Base-by-base conservation (phyloP, 1,140 invertebrate species). In the Anoplophora glabripennis region DNA sequence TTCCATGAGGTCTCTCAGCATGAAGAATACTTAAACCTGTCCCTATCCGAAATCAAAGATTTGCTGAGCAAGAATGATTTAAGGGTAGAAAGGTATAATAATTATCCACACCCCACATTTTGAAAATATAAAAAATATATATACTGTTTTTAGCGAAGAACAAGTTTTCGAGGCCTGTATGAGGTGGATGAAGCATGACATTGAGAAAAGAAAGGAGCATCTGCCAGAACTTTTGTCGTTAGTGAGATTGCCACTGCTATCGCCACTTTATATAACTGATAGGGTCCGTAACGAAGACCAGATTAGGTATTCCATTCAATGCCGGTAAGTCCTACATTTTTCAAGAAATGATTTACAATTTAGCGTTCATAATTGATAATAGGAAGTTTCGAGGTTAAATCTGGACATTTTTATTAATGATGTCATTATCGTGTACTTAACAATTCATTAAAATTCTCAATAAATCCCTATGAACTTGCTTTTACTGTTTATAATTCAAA, bases 81-180 rank as follows among this genome's bases (percentile, higher is more conserved):
- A 1, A 85, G 90, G 75, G 87, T 94, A 3, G 76, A 75, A 72
- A 86, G 76, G 83, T 84, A 59, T 7, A 15, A 17, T 47, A 4
- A 44, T 35, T 8, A 33, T 10, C 3, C 12, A 12, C 8, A 51
- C 10, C 28, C 28, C 12, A 7, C 8, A 1, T 47, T 14, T 37
- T 36, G 15, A 41, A 9, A 53, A 21, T 8, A 35, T 58, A 57
- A 33, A 44, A 51, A 10, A 12, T 54, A 40, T 51, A 45, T 47
- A 33, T 33, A 37, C 38, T 37, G 57, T 40, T 67, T 52, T 53
- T 45, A 77, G 78, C 40, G 85, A 85, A 61, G 83, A 85, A 70
- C 76, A 90, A 75, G 90, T 94, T 14, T 94, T 93, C 78, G 89
- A 94, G 75, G 89, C 90, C 9, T 84, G 89, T 5, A 86, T 94